A percentile compares a stretch with the other conserved stretches of the same genome.
Evolutionary conservation across 2,888 invertebrate genomes (phyloP).

Genomic region (Prosapia bicincta): DNA sequence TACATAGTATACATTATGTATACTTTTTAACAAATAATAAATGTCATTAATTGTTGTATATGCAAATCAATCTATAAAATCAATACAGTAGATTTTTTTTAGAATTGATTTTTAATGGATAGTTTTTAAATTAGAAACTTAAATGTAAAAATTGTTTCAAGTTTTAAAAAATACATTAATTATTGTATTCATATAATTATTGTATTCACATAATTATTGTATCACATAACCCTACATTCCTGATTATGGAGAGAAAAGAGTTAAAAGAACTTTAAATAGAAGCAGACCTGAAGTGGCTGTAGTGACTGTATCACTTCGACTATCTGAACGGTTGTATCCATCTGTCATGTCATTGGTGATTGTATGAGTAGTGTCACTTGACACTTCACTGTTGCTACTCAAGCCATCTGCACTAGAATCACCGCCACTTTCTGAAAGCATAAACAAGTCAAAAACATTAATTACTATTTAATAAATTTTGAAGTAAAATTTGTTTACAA

Average conservation of each 20-base stretch:
- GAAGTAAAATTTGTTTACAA: too few species aligned
- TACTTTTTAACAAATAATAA: too few species aligned
- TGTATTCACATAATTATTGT: too few species aligned
- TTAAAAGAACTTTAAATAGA: too few species aligned
- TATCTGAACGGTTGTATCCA: slow-evolving; percentile 29
- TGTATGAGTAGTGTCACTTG: slow-evolving; percentile 13
- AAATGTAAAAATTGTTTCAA: neutral
- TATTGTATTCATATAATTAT: neutral
- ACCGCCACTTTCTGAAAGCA: slow-evolving; percentile 17
- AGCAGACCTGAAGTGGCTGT: slow-evolving; percentile 28
- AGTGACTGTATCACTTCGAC: slow-evolving; percentile 31
- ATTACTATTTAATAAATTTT: too few species aligned
- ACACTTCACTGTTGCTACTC: slow-evolving; percentile 11
- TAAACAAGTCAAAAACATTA: too few species aligned
- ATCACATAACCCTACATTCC: too few species aligned
- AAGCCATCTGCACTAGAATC: slow-evolving; percentile 12
- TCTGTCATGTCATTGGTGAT: slow-evolving; percentile 31
- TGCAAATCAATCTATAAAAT: too few species aligned
- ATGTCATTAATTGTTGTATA: too few species aligned
- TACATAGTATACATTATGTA: too few species aligned
- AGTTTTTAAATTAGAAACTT: neutral
- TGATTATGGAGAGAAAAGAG: too few species aligned
- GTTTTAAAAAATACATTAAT: neutral
- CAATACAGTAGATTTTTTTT: too few species aligned
- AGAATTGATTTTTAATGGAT: neutral